Percentiles rank a stretch among this genome's conserved stretches.
These are phyloP conservation scores for Leptodactylus fallax DNA, from an alignment of 2,797 vertebrate genomes.

Conservation along the genomic window DNA sequence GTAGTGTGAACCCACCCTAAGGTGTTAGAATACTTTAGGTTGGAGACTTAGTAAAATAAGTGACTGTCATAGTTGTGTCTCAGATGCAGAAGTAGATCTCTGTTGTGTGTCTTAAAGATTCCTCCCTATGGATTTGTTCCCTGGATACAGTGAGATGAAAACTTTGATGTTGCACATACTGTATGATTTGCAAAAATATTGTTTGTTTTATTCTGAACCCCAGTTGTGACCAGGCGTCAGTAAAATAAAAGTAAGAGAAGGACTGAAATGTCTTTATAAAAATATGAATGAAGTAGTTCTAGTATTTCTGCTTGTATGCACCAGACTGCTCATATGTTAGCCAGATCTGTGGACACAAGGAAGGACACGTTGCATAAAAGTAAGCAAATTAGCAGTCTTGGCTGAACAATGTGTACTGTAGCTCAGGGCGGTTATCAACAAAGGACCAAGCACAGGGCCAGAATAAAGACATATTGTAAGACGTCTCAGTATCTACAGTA, in stretches of 20 bases:
- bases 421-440: not conserved
- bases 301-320: not conserved
- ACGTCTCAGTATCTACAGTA: too few relatives aligned
- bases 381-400: slow-evolving; percentile 35
- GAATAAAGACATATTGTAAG: not conserved
- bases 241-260: too few relatives aligned
- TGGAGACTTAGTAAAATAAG: too few relatives aligned
- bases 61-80: too few relatives aligned
- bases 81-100: not conserved
- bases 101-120: not conserved
- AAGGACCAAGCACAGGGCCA: not conserved
- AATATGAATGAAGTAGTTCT: slow-evolving; percentile 7
- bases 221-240: too few relatives aligned
- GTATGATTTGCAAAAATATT: not conserved
- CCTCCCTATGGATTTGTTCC: not conserved
- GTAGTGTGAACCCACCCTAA: too few relatives aligned
- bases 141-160: not conserved
- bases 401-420: slow-evolving; percentile 33
- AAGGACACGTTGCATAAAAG: slow-evolving; percentile 23
- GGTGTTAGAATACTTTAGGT: too few relatives aligned
- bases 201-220: not conserved
- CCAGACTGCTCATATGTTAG: slow-evolving; percentile 17
- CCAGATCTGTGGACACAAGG: slow-evolving; percentile 23
- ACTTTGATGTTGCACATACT: not conserved
- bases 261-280: not conserved